Base-by-base conservation (phyloP, 2,888 invertebrate genomes). In the Euzophera pinguis region DNA sequence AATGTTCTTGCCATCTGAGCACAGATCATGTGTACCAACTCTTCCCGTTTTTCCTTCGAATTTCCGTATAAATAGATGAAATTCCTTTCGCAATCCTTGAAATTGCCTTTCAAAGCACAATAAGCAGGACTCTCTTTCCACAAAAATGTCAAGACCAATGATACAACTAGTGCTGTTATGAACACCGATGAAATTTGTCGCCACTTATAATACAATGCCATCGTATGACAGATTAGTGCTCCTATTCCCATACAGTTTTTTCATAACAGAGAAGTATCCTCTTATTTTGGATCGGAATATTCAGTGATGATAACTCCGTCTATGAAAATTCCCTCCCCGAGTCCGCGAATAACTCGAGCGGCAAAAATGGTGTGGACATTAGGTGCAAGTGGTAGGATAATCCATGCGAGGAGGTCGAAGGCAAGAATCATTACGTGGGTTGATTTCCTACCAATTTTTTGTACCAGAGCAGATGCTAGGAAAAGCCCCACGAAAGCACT, bases 61-160 rank as follows among this genome's bases (percentile, higher is more conserved):
- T 60, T 53, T 17, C 75, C 79, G 27, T 70, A 49, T 0, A 78
- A 53, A 69, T 71, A 80, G 3, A 50, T 49, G 48, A 68, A 73
- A 0, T 75, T 62, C 42, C 62, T 57, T 16, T 66, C 57, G 49
- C 74, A 76, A 10, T 77, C 75, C 1, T 59, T 59, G 54, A 65
- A 75, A 22, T 62, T 63, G 2, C 75, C 77, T 53, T 65, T 74
- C 54, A 72, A 56, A 0, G 75, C 80, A 9, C 72, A 60, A 52
- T 58, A 71, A 0, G 71, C 64, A 1, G 78, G 80, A 34, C 78
- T 80, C 51, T 80, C 80, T 0, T 69, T 68, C 71, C 76, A 79
- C n/a, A 68, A 63, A 0, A 62, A 51, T 0, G 72, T 67, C 12
- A 72, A 6, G 0, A 73, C 12, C 1, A 68, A 48, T 0, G 67